Evolutionary conservation across 1,140 invertebrate species (phyloP).

Genomic region (Mya arenaria): DNA sequence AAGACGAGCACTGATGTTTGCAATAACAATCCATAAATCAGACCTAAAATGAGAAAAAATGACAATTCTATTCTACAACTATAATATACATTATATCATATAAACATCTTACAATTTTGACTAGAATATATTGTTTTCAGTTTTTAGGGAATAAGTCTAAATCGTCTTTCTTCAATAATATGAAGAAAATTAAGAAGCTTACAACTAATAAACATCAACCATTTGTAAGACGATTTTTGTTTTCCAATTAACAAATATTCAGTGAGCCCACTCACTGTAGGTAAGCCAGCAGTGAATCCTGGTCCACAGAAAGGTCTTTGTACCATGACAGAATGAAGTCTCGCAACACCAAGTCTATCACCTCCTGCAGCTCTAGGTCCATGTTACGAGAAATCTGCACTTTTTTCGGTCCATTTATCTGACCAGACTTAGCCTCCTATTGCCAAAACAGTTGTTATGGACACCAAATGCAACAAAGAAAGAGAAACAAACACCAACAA

Average conservation of each 20-base stretch:
- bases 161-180: too few species aligned
- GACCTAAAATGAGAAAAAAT: conserved; percentile 83
- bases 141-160: too few species aligned
- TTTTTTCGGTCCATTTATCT: conserved; percentile 57
- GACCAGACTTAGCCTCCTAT: conserved; percentile 2
- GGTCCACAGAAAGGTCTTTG: conserved; percentile 85
- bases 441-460: neutral
- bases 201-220: neutral
- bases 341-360: conserved; percentile 89
- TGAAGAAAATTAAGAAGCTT: too few species aligned
- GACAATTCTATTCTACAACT: neutral
- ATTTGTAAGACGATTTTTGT: neutral
- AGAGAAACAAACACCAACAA: too few species aligned
- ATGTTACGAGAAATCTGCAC: conserved; percentile 86
- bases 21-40: conserved; percentile 90
- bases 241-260: too few species aligned
- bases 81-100: neutral
- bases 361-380: conserved; percentile 90
- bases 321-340: conserved; percentile 91
- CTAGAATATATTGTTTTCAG: too few species aligned
- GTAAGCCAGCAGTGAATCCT: conserved; percentile 80
- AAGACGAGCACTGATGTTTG: conserved; percentile 88
- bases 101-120: too few species aligned
- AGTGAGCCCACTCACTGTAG: conserved; percentile 83
- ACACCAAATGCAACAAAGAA: too few species aligned